Evolutionary conservation across 2,113 vertebrate species (phyloP), one percentile per base, ranked within the genome.

Genomic region (Dunckerocampus dactyliophorus): DNA sequence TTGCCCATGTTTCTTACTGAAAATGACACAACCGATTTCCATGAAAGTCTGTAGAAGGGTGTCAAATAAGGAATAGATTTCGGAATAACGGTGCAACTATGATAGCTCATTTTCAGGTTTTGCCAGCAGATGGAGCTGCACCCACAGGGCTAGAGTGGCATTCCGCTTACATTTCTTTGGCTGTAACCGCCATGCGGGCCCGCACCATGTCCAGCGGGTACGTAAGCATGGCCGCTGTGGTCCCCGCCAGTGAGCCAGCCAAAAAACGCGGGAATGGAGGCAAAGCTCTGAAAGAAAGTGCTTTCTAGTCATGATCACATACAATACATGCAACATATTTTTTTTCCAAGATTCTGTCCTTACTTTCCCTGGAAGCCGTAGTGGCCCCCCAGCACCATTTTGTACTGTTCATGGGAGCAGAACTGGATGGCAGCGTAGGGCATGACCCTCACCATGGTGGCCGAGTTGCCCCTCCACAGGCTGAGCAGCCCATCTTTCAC

Each of bases 351-450:
- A 24, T 9, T 12, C 4, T 7, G 8, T 46, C 8, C 96, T 95
- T 83, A 98, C 97, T 93, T 95, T 85, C 94, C 96, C 77, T 92
- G 89, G 85, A 92, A 95, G 75, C 94, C 95, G 0, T 92, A 99
- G 87, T 95, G 90, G 31, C 65, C 67, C 3, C 95, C 95, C 74
- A 99, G 90, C 13, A 93, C 62, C 16, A 81, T 88, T 74, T 99
- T 99, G 90, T 98, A 99, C 78, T 97, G 92, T 52, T 98, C 95
- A 0, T 99, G 95, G 0, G 96, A 92, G 22, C 91, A 95, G 90
- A 98, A 99, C 93, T 99, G 97, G 74, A 99, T 95, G 89, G 94
- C 95, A 0, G 97, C 97, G 0, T 98, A 98, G 2, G 96, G 97
- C 64, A 98, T 90, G 39, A 99, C 97, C 0, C 96, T 87, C 14